Base-by-base conservation (phyloP, 2,888 invertebrate genomes). In the Hemaris fuciformis region DNA sequence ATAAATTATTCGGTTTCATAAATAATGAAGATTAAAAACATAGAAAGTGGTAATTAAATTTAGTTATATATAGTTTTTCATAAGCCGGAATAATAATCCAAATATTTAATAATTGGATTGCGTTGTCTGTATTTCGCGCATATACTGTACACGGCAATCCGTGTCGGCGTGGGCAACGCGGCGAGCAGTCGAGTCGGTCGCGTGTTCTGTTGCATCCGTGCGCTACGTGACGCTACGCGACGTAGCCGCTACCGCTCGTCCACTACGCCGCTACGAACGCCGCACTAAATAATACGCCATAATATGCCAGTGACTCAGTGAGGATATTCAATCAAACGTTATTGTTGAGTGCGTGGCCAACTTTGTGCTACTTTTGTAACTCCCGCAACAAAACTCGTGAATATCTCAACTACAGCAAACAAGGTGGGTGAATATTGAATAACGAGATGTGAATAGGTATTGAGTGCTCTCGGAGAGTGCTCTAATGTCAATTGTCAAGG, bases 401-500 rank as follows among this genome's bases (percentile, higher is more conserved):
- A 62, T 67, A 65, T 53, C 53, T 27, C 53, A 65, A 62, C 57
- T 57, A 63, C 67, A 65, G 63, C 67, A 69, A 60, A 64, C 57
- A 64, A 90, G 89, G 89, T 90, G 76, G 77, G 90, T 89, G 77
- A 71, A 80, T 79, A 82, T 81, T 82, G 71, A 78, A 77, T 83
- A 82, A 81, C 62, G 71, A 80, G 75, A 74, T 79, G 77, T 76
- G 77, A 81, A 79, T 80, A 75, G 72, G 67, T 75, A 72, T 76
- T 76, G 74, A 75, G 74, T 68, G 66, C 73, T 45, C 57, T 77
- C 69, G 70, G 77, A 79, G 78, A 70, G 71, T 80, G 68, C 69
- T 76, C 72, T 84, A 89, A 90, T 89, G 91, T 90, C 91, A 91
- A 89, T 90, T 89, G 91, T 90, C 91, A 91, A 91, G 91, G 91